Evolutionary conservation across 1,140 invertebrate genomes (phyloP), one percentile per base, ranked within the genome.

Genomic region (Muscidifurax raptorellus): DNA sequence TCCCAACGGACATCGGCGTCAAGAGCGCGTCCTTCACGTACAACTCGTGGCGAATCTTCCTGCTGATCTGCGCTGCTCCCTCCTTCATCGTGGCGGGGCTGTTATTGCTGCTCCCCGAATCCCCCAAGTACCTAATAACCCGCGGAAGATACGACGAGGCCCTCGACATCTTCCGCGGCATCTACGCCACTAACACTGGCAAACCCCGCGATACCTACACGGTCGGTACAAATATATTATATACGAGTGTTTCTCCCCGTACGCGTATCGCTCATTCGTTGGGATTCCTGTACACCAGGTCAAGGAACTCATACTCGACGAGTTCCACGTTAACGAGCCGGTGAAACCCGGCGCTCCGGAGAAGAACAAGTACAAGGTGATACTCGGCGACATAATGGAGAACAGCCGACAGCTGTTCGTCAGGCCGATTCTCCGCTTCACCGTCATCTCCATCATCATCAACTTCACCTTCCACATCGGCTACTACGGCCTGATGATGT

Each of bases 11-110:
- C 86, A 95, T 98, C 87, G 95, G 97, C 90, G 92, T 96, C 87
- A 94, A 91, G 85, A 94, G 94, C 22, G 87, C 92, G 71, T 91
- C 94, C 9, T 97, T 98, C 91, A 94, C 95, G 18, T 97, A 97
- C 92, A 97, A 98, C 91, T 98, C 97, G 52, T 99, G 98, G 98
- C 95, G 97, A 89, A 96, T 98, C 86, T 99, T 98, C 93, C 92
- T 98, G 86, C 92, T 98, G 86, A 95, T 98, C 69, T 98, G 97
- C 94, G 96, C 97, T 87, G 89, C 97, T 84, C 97, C 97, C 47
- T 97, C 97, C 67, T 96, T 98, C 88, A 90, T 97, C 67, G 97
- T 98, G 64, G 97, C 96, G 67, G 95, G 95, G 76, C 92, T 97
- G 72, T 94, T 98, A 44, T 94, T 97, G 89, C 95, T 97, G 85